Conservation (phyloP, 1,140 invertebrate species). For the Paraescarpia echinospica region DNA sequence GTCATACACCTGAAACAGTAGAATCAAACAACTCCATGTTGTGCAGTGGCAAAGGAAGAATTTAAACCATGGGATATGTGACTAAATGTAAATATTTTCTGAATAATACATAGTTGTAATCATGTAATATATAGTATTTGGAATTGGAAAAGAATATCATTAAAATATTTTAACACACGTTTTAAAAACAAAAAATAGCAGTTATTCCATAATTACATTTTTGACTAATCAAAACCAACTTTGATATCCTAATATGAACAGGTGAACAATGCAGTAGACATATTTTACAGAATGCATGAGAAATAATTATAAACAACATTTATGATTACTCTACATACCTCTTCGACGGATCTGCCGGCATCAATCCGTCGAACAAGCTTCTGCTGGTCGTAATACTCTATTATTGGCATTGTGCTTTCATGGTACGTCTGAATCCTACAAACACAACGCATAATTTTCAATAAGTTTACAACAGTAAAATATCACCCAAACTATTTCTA, state of each 20-base stretch:
- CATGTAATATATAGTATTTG: too few relatives aligned
- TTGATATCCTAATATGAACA: background rate
- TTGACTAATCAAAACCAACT: too few relatives aligned
- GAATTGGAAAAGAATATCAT: too few relatives aligned
- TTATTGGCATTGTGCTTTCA: conserved; percentile 90
- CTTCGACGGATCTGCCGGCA: conserved; percentile 53
- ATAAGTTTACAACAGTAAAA: background rate
- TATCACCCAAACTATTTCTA: background rate
- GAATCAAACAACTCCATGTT: background rate
- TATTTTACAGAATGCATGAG: background rate
- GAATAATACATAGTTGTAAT: too few relatives aligned
- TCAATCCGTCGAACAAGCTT: conserved; percentile 79
- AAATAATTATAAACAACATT: background rate
- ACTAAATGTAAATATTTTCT: too few relatives aligned
- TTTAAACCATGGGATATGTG: too few relatives aligned
- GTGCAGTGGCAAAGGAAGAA: background rate
- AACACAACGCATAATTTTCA: background rate
- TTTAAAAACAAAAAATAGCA: too few relatives aligned
- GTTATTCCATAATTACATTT: too few relatives aligned
- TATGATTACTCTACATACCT: background rate
- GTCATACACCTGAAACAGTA: background rate
- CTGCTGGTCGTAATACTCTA: conserved; percentile 77
- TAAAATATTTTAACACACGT: too few relatives aligned
- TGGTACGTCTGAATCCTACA: conserved; percentile 79
- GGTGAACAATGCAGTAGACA: background rate